Evolutionary conservation across 2,113 vertebrate species (phyloP), one percentile per base, ranked within the genome.

Genomic region (Acrocephalus kingi): DNA sequence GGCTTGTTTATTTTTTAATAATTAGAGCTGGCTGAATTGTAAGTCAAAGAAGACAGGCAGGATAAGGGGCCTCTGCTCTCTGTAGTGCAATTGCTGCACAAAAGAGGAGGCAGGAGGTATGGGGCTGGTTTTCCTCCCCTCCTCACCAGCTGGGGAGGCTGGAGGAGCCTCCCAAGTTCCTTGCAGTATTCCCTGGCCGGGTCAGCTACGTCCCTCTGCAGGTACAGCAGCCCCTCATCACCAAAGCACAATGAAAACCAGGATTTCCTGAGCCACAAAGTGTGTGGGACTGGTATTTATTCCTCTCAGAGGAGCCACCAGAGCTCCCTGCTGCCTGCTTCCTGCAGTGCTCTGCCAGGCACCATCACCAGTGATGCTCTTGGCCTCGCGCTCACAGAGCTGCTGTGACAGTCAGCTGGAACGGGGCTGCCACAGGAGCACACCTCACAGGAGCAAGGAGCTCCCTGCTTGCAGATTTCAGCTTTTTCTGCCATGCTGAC

Each of bases 1-100:
- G 73, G 61, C 80, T 96, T 93, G 95, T 93, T 97, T 96, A 95
- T 90, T 96, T 94, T 95, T 94, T 92, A 97, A 95, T 94, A 97
- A 96, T 94, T 91, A 95, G 76, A 83, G 91, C 80, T 71, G 52
- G 61, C 31, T 94, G 73, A 93, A 93, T 61, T 72, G 56, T 89
- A 91, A 94, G 68, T 94, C 94, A 68, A 59, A 75, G 66, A 84
- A 17, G 61, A 84, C 73, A 92, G 35, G 64, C 80, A 84, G 89
- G 58, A 31, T 72, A 76, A 71, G 77, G n/a, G 77, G 77, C 74
- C 84, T 79, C 87, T 89, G 81, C 71, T 75, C 73, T 89, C 58
- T 68, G 0, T 2, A 69, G 49, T 15, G 52, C 62, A 64, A 87
- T 58, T 66, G 1, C 62, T 79, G 80, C 76, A 78, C 86, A 82